Evolutionary conservation across 2,888 invertebrate genomes (phyloP).

Genomic region (Tiliacea aurago): DNA sequence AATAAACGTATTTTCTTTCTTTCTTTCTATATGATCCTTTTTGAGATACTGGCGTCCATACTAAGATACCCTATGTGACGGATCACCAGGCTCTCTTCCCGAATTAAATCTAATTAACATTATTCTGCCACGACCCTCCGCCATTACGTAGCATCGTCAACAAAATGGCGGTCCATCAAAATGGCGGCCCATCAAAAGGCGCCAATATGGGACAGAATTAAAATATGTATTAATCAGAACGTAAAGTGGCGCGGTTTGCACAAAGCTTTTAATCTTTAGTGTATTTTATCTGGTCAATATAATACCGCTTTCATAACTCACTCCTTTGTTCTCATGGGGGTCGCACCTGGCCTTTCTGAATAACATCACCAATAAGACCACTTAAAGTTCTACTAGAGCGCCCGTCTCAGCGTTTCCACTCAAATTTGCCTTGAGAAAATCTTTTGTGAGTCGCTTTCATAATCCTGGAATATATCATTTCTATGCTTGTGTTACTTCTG

Average conservation of each 20-base stretch:
- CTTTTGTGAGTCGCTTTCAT: background rate
- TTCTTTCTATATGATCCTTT: too few relatives aligned
- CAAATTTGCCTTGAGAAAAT: background rate
- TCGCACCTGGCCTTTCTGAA: background rate
- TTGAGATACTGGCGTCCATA: too few relatives aligned
- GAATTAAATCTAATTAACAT: too few relatives aligned
- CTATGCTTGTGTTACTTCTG: background rate
- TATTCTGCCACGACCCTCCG: background rate
- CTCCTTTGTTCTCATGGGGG: accelerated
- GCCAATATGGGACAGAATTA: too few relatives aligned
- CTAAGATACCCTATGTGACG: too few relatives aligned
- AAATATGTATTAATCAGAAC: conserved; percentile 12
- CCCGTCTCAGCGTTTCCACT: background rate
- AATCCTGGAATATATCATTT: background rate
- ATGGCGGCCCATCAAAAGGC: conserved; percentile 29
- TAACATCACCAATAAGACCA: background rate
- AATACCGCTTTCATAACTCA: background rate
- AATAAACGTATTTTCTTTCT: too few relatives aligned
- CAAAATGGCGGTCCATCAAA: conserved; percentile 36
- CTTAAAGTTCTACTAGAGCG: background rate
- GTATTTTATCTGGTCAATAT: background rate
- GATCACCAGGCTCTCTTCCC: too few relatives aligned
- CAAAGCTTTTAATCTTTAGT: background rate
- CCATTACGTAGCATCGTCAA: background rate
- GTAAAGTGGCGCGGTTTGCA: background rate